These are phyloP conservation scores for Alcedo quadribrachys DNA, from an alignment of 2,797 vertebrate genomes.

Conservation along the genomic window DNA sequence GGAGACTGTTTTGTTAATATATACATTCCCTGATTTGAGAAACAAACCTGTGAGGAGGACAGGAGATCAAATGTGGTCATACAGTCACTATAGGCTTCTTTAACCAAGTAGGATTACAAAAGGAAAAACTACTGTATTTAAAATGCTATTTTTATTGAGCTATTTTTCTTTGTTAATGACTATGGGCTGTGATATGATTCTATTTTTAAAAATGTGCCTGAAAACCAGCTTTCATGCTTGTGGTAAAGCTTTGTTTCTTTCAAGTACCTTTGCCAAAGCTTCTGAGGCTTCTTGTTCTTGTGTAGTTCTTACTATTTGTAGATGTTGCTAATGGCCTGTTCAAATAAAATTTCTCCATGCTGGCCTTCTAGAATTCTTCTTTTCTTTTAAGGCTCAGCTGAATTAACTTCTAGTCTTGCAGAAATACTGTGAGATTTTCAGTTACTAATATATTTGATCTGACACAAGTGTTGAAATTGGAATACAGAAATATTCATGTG, in stretches of 20 bases:
- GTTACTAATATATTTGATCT: neutral
- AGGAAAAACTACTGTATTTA: neutral
- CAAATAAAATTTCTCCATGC: neutral
- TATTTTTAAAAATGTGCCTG: neutral
- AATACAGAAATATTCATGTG: neutral
- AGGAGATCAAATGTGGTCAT: neutral
- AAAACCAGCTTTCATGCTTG: neutral
- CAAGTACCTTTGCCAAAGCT: rapidly evolving
- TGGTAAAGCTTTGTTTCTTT: neutral
- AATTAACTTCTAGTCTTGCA: neutral
- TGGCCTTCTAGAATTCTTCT: neutral
- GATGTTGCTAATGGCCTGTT: neutral
- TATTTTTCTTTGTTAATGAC: neutral
- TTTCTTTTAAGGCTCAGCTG: neutral
- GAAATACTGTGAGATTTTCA: neutral
- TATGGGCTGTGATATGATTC: neutral
- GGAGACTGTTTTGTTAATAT: neutral
- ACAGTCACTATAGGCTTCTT: neutral
- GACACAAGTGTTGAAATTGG: neutral
- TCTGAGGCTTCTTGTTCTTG: neutral
- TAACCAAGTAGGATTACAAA: neutral
- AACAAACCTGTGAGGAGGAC: neutral
- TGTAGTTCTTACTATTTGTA: neutral
- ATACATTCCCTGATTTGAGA: neutral
- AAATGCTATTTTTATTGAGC: neutral